These are phyloP conservation scores for Drosophila robusta DNA, from an alignment of 2,888 invertebrate genomes.

Conservation along the genomic window DNA sequence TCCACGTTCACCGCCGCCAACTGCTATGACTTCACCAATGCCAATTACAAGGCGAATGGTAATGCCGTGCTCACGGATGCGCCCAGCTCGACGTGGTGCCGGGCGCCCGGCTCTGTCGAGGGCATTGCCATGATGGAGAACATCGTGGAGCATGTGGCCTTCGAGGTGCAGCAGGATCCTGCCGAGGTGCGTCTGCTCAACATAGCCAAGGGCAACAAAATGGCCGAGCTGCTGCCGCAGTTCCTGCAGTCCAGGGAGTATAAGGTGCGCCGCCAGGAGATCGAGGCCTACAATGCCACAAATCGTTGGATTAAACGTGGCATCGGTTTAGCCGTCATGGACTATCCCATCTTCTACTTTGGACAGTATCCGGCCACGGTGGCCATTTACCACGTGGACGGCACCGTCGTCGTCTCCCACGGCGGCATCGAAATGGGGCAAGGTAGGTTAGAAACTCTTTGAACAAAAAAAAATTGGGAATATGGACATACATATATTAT, in stretches of 20 bases:
- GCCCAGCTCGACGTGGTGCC: slow-evolving; percentile 89
- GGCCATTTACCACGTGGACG: slow-evolving; percentile 90
- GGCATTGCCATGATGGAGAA: slow-evolving; percentile 87
- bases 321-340: slow-evolving; percentile 89
- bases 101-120: slow-evolving; percentile 88
- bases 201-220: slow-evolving; percentile 82
- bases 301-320: slow-evolving; percentile 94
- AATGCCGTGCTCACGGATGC: slow-evolving; percentile 89
- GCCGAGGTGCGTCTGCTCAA: slow-evolving; percentile 87
- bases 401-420: slow-evolving; percentile 89
- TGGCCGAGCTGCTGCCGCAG: slow-evolving; percentile 86
- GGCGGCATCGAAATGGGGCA: slow-evolving; percentile 93
- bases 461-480: no score
- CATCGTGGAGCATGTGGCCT: slow-evolving; percentile 89
- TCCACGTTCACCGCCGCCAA: slow-evolving; percentile 84
- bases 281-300: slow-evolving; percentile 87
- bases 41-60: slow-evolving; percentile 89
- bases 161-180: slow-evolving; percentile 86
- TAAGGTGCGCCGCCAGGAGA: slow-evolving; percentile 86
- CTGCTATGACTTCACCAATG: slow-evolving; percentile 88
- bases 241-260: slow-evolving; percentile 87
- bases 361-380: slow-evolving; percentile 87
- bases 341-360: slow-evolving; percentile 87
- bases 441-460: no score
- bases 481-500: no score